Evolutionary conservation across 2,888 invertebrate species (phyloP).

Genomic region (Sphecodes monilicornis): DNA sequence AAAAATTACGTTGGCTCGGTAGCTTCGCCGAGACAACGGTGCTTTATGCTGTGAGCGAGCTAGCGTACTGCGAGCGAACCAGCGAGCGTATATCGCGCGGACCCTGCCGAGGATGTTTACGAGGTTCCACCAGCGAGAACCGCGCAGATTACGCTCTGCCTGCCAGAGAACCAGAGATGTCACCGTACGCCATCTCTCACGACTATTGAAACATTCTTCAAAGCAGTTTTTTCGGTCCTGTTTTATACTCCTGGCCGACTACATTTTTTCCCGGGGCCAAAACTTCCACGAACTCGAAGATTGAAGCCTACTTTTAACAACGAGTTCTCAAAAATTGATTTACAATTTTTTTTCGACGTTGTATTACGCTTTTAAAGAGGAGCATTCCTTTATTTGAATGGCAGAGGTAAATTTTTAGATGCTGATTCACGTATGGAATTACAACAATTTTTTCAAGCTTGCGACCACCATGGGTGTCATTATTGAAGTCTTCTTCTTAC

Average conservation of each 20-base stretch:
- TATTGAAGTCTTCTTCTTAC: no score
- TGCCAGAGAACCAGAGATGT: background rate
- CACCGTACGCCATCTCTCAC: background rate
- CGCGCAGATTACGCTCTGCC: constrained; percentile 37
- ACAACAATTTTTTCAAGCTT: no score
- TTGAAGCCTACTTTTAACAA: background rate
- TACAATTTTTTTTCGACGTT: no score
- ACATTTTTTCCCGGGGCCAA: background rate
- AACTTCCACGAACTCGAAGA: background rate
- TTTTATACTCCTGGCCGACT: background rate
- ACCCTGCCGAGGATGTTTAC: constrained; percentile 76
- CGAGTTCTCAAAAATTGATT: background rate
- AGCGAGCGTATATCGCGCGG: constrained; percentile 48
- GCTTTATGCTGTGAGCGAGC: constrained; percentile 71
- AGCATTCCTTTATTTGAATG: no score
- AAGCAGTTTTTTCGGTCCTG: background rate
- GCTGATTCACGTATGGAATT: no score
- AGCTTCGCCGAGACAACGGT: constrained; percentile 75
- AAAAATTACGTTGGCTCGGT: constrained; percentile 81
- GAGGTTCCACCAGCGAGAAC: constrained; percentile 68
- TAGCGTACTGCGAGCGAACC: constrained; percentile 34
- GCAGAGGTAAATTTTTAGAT: no score
- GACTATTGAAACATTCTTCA: constrained; percentile 4
- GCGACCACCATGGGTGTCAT: no score
- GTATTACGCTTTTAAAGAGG: no score